A percentile compares a stretch with the other conserved stretches of the same genome.
These are phyloP conservation scores for Siniperca knerii DNA, from an alignment of 2,113 vertebrate species.

Conservation along the genomic window DNA sequence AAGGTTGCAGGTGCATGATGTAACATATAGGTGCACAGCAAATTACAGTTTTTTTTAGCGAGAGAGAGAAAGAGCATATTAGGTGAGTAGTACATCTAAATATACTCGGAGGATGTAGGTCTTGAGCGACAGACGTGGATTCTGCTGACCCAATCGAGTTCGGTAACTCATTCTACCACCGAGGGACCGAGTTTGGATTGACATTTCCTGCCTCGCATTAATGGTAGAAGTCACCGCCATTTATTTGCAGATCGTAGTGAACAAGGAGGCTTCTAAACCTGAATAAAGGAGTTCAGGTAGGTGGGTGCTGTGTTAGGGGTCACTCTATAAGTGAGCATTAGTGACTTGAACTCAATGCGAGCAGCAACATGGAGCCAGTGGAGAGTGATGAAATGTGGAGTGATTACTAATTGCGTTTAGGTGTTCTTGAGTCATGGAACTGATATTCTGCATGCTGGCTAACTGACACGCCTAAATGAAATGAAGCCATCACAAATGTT, in stretches of 20 bases:
- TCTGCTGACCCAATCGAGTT: background rate
- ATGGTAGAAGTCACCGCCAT: background rate
- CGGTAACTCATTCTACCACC: background rate
- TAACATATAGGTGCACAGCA: no score
- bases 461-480: background rate
- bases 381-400: background rate
- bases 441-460: background rate
- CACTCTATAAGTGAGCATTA: background rate
- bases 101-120: no score
- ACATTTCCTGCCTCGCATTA: background rate
- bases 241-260: background rate
- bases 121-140: no score
- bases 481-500: background rate
- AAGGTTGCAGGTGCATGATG: no score
- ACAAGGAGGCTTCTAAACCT: no score
- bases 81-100: no score
- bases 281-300: background rate
- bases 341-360: background rate
- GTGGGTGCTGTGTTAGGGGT: background rate
- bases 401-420: background rate
- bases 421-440: background rate
- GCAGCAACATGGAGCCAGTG: background rate
- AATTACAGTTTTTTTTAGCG: no score
- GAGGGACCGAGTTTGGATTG: background rate
- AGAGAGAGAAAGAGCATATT: background rate